A percentile compares a stretch with the other conserved stretches of the same genome.
Conservation (phyloP, 2,113 vertebrate genomes). For the Lasiurus borealis region DNA sequence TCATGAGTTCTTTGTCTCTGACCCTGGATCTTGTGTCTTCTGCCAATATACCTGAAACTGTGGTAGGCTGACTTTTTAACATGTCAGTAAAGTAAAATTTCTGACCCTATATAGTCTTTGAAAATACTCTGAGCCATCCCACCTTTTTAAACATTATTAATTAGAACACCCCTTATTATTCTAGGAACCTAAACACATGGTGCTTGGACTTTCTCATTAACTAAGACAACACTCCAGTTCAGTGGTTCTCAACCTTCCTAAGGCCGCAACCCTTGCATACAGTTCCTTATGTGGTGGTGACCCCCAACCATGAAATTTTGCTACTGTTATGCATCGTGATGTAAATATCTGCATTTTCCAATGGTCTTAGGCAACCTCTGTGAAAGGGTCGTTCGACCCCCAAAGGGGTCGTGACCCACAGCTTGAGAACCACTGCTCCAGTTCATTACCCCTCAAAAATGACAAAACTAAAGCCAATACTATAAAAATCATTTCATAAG, state of each 20-base stretch:
- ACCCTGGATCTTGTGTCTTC: constrained; percentile 19
- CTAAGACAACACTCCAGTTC: background rate
- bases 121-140: background rate
- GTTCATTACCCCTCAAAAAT: background rate
- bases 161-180: constrained; percentile 1
- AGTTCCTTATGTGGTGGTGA: no score
- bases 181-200: background rate
- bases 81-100: background rate
- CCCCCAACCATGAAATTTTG: no score
- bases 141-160: constrained; percentile 40
- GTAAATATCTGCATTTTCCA: no score
- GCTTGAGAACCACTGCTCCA: background rate
- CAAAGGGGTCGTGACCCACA: no score
- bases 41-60: background rate
- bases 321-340: no score
- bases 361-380: no score
- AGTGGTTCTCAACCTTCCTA: no score
- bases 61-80: constrained; percentile 18
- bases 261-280: no score
- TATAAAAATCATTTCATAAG: constrained; percentile 57
- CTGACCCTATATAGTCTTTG: background rate
- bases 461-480: constrained; percentile 9
- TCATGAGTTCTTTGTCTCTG: background rate
- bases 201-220: background rate
- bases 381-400: no score